These are phyloP conservation scores for Florisuga fusca DNA, from an alignment of 2,797 vertebrate species.

Conservation along the genomic window DNA sequence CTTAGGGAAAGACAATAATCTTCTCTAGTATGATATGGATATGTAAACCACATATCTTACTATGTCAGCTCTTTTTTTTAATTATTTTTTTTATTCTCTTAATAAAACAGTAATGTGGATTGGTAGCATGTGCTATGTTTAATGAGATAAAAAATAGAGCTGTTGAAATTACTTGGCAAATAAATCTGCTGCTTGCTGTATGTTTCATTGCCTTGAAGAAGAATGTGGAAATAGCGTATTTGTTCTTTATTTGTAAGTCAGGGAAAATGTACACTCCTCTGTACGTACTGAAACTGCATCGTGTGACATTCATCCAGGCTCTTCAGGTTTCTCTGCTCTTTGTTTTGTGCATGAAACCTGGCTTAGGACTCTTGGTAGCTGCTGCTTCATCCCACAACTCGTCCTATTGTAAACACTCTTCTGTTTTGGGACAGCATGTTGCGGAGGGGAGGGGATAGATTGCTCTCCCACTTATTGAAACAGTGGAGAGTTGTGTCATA, in stretches of 20 bases:
- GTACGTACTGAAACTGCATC: fast-evolving
- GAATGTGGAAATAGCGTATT: background rate
- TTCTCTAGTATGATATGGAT: background rate
- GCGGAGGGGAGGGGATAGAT: background rate
- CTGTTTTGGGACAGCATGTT: background rate
- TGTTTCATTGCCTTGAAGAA: background rate
- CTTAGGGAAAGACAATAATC: background rate
- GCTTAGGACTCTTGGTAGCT: background rate
- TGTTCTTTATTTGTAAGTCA: background rate
- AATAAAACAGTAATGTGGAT: background rate
- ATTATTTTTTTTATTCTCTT: background rate
- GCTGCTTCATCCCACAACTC: background rate
- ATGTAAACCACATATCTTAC: background rate
- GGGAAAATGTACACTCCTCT: background rate
- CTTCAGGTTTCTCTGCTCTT: background rate
- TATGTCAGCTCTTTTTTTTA: background rate
- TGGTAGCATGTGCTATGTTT: background rate
- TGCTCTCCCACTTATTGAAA: background rate
- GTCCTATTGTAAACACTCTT: background rate
- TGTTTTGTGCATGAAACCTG: background rate
- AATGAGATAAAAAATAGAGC: background rate
- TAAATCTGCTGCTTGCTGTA: background rate
- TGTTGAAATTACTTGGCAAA: background rate
- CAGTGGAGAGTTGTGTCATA: background rate
- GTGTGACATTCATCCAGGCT: background rate